phyloP scores from a whole-genome alignment of 2,888 invertebrate species.

The Physocephala rufipes region DNA sequence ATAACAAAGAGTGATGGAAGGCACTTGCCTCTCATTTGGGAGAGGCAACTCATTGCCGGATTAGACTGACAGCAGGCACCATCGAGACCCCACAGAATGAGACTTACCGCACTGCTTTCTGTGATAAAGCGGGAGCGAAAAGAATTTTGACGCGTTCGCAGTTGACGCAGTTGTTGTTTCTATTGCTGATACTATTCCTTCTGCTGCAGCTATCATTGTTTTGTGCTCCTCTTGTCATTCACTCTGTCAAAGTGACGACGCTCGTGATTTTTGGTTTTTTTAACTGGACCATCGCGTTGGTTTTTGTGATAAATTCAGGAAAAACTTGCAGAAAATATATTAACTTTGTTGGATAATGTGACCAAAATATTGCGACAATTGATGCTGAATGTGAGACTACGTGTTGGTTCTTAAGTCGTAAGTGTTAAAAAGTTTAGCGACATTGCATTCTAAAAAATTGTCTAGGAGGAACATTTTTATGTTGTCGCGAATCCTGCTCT shows the following conservation, averaged over 20 bases:
- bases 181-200: no score
- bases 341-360: conserved; percentile 40
- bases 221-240: conserved; percentile 48
- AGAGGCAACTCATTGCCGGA: not conserved
- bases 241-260: conserved; percentile 60
- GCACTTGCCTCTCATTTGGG: not conserved
- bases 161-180: conserved; percentile 39
- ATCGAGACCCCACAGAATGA: conserved; percentile 39
- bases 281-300: conserved; percentile 44
- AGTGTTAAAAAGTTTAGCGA: conserved; percentile 1
- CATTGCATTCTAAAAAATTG: conserved; percentile 27
- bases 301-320: conserved; percentile 49
- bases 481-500: conserved; percentile 47
- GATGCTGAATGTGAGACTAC: not conserved
- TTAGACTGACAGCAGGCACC: conserved; percentile 30
- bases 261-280: conserved; percentile 59
- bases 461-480: conserved; percentile 47
- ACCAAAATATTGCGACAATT: conserved; percentile 37
- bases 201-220: conserved; percentile 13
- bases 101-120: conserved; percentile 20
- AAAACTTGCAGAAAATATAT: conserved; percentile 37
- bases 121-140: conserved; percentile 24
- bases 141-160: conserved; percentile 56
- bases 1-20: not conserved
- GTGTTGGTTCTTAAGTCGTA: not conserved